Evolutionary conservation across 2,888 invertebrate genomes (phyloP).

Genomic region (Cecidostiba fungosa): DNA sequence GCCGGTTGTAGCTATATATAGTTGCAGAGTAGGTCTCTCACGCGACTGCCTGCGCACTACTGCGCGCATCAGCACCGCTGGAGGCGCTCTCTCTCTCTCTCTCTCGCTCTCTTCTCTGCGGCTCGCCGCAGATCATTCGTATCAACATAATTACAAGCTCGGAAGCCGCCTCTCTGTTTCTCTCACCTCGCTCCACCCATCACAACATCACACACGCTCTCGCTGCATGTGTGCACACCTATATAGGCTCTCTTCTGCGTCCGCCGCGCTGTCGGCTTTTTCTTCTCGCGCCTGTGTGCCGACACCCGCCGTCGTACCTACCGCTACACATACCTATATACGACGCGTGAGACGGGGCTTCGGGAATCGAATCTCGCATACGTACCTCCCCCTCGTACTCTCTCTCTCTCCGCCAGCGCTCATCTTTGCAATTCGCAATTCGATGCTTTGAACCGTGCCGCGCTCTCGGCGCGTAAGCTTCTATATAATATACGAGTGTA

Average conservation of each 20-base stretch:
- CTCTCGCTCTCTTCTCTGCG: slow-evolving; percentile 70
- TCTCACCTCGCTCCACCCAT: slow-evolving; percentile 80
- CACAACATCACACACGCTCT: slow-evolving; percentile 75
- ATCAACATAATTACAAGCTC: slow-evolving; percentile 81
- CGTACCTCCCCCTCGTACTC: slow-evolving; percentile 37
- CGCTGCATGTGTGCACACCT: no score
- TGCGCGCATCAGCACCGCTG: slow-evolving; percentile 74
- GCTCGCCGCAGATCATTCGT: slow-evolving; percentile 80
- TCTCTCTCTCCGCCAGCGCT: background rate
- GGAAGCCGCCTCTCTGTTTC: slow-evolving; percentile 80
- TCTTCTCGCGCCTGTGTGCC: slow-evolving; percentile 17
- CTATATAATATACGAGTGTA: slow-evolving; percentile 1
- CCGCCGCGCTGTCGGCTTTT: slow-evolving; percentile 14
- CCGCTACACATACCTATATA: no score
- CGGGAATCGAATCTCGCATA: slow-evolving; percentile 64
- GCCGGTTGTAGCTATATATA: slow-evolving; percentile 4
- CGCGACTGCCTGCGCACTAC: slow-evolving; percentile 18
- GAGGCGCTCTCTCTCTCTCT: slow-evolving; percentile 67
- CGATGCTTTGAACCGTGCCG: slow-evolving; percentile 53
- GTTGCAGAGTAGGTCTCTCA: background rate
- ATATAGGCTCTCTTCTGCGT: background rate
- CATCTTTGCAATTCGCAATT: slow-evolving; percentile 30
- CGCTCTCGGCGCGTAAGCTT: slow-evolving; percentile 3
- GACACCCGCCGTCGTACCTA: no score
- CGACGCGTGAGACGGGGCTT: slow-evolving; percentile 27